A percentile compares a stretch with the other conserved stretches of the same genome.
Evolutionary conservation across 2,113 vertebrate species (phyloP).

Genomic region (Semnornis frantzii): DNA sequence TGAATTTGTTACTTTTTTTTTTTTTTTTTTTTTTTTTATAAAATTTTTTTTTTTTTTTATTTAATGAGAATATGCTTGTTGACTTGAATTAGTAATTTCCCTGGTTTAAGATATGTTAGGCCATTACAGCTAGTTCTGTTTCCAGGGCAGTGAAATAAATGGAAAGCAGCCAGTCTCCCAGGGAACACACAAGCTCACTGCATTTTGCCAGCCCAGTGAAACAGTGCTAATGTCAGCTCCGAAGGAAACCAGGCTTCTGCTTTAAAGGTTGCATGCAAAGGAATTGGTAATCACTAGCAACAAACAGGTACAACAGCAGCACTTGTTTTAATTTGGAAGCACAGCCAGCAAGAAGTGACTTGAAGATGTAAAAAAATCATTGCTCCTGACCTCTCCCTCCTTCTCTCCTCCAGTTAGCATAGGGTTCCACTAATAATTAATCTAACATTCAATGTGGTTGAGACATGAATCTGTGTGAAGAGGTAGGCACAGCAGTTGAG

Average conservation of each 20-base stretch:
- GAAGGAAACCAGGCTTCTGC: background rate
- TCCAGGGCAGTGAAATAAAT: conserved; percentile 51
- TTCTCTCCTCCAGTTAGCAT: background rate
- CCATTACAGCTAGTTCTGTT: conserved; percentile 39
- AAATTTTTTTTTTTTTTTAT: background rate
- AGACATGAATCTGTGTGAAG: background rate
- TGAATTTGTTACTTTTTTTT: conserved; percentile 64
- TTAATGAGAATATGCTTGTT: conserved; percentile 54
- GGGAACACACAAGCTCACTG: background rate
- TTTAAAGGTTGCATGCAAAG: background rate
- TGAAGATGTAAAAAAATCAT: background rate
- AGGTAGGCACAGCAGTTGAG: background rate
- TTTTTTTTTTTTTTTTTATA: background rate
- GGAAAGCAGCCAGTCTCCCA: conserved; percentile 50
- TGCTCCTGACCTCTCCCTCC: background rate
- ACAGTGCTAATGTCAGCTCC: conserved; percentile 9
- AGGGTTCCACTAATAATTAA: background rate
- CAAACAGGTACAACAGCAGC: conserved; percentile 18
- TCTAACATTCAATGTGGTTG: background rate
- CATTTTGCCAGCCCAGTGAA: conserved; percentile 17
- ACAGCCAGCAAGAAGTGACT: background rate
- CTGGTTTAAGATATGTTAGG: conserved; percentile 47
- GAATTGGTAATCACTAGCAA: background rate
- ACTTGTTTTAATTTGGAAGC: background rate
- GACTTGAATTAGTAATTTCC: conserved; percentile 64